Evolutionary conservation across 2,888 invertebrate species (phyloP).

Genomic region (Acholoe squamosa): DNA sequence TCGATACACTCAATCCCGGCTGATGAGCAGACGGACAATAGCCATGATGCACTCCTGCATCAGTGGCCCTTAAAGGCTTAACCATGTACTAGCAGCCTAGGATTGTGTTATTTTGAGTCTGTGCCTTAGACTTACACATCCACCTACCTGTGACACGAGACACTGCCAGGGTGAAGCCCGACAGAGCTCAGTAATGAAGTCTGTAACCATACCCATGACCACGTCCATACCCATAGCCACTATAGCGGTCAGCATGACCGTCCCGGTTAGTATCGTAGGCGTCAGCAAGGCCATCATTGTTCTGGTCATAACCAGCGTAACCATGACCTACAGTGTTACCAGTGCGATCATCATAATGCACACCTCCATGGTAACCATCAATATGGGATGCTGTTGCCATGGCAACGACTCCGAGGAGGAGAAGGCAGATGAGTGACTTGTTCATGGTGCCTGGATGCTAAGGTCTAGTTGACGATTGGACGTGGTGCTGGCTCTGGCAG

Average conservation of each 20-base stretch:
- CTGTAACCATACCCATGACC: slow-evolving; percentile 15
- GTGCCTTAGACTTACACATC: too few relatives aligned
- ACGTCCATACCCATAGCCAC: not conserved
- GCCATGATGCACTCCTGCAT: too few relatives aligned
- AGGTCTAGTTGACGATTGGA: not conserved
- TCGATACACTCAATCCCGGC: too few relatives aligned
- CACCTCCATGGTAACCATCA: too few relatives aligned
- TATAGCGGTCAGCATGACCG: not conserved
- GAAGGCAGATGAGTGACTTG: not conserved
- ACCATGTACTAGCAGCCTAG: too few relatives aligned
- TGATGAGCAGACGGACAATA: too few relatives aligned
- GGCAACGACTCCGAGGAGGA: not conserved
- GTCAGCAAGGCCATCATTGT: slow-evolving; percentile 18
- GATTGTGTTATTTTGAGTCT: too few relatives aligned
- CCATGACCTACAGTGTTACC: slow-evolving; percentile 12
- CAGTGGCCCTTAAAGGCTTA: too few relatives aligned
- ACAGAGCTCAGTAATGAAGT: not conserved
- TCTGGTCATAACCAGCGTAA: slow-evolving; percentile 23
- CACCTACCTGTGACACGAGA: too few relatives aligned
- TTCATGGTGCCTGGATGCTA: slow-evolving; percentile 19
- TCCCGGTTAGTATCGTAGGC: slow-evolving; percentile 49
- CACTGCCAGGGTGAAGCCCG: not conserved
- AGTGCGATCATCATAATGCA: not conserved
- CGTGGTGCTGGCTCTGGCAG: not conserved
- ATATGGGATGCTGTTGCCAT: not conserved